These are phyloP conservation scores for Lagorchestes hirsutus DNA, from an alignment of 2,797 vertebrate genomes.

Conservation along the genomic window DNA sequence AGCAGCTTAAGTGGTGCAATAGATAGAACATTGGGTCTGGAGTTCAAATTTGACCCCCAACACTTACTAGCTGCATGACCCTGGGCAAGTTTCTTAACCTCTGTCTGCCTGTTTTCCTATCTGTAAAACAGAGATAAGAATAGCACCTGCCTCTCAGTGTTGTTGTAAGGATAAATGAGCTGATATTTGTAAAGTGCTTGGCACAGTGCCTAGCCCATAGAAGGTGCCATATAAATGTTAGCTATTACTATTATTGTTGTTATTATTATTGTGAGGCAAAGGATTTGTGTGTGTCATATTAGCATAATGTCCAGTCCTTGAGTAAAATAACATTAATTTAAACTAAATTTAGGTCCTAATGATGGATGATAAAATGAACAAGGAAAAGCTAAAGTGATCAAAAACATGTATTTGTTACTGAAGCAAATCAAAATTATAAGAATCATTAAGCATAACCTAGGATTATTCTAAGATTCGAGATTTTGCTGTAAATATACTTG, in stretches of 20 bases:
- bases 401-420: not conserved
- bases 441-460: not conserved
- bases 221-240: not conserved
- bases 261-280: not conserved
- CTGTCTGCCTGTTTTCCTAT: not conserved
- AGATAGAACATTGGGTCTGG: not conserved
- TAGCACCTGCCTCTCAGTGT: not conserved
- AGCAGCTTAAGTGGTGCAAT: not conserved
- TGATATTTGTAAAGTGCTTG: not conserved
- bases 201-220: not conserved
- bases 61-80: not conserved
- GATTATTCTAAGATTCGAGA: not conserved
- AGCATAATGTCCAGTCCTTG: not conserved
- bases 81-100: not conserved
- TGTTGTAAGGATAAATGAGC: not conserved
- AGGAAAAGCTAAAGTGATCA: not conserved
- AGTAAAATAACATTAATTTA: not conserved
- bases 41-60: not conserved
- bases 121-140: not conserved
- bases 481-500: not conserved
- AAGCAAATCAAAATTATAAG: not conserved
- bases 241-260: not conserved
- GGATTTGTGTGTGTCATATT: not conserved
- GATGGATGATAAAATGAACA: not conserved
- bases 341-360: not conserved